Percentiles rank a stretch among this genome's conserved stretches.
phyloP scores from a whole-genome alignment of 2,113 vertebrate species.

The Corythornis madagascariensis region DNA sequence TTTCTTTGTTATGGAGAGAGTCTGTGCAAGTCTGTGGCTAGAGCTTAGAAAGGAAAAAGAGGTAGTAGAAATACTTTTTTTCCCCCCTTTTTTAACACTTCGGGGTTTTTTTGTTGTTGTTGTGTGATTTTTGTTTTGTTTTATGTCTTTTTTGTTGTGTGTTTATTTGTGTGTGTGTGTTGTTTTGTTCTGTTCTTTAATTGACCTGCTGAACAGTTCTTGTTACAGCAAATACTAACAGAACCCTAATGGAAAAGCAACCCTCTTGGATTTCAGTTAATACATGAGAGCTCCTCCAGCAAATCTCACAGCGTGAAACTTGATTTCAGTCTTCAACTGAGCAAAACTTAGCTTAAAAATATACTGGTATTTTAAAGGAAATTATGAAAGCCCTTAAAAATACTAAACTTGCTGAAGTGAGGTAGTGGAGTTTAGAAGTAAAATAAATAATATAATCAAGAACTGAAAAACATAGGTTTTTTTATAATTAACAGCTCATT shows the following conservation, averaged over 20 bases:
- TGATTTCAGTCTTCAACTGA: slow-evolving; percentile 68
- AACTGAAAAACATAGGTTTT: slow-evolving; percentile 71
- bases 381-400: slow-evolving; percentile 66
- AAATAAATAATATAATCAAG: slow-evolving; percentile 79
- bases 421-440: slow-evolving; percentile 66
- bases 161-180: not conserved
- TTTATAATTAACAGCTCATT: slow-evolving; percentile 82
- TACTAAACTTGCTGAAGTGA: slow-evolving; percentile 68
- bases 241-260: slow-evolving; percentile 31
- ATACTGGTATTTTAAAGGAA: slow-evolving; percentile 39
- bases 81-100: not conserved
- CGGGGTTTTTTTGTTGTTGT: not conserved
- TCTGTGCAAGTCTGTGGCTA: not conserved
- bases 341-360: slow-evolving; percentile 56
- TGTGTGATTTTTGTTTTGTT: not conserved
- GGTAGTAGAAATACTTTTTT: not conserved
- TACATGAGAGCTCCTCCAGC: slow-evolving; percentile 24
- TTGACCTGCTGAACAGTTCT: not conserved
- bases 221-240: not conserved
- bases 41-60: not conserved
- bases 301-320: slow-evolving; percentile 48
- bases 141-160: not conserved
- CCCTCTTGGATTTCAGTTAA: slow-evolving; percentile 27
- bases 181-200: not conserved
- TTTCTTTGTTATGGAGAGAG: not conserved